Percentiles rank a stretch among this genome's conserved stretches.
These are phyloP conservation scores for Sitta carolinensis DNA, from an alignment of 2,797 vertebrate species.

Conservation along the genomic window DNA sequence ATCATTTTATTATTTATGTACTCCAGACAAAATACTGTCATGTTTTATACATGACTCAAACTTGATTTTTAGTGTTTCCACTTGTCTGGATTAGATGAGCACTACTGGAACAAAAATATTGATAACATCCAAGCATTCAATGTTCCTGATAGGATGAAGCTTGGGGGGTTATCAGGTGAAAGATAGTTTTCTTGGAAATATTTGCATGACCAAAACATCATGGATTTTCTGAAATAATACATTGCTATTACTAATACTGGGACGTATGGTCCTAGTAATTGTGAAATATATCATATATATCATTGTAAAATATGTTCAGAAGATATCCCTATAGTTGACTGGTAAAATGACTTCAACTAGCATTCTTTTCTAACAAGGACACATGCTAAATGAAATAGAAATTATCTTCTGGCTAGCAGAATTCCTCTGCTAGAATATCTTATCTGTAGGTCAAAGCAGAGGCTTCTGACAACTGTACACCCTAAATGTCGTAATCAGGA, in stretches of 20 bases:
- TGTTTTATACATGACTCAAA: background rate
- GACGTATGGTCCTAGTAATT: background rate
- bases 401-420: background rate
- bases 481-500: background rate
- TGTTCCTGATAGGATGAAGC: background rate
- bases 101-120: background rate
- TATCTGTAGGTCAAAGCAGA: background rate
- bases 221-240: background rate
- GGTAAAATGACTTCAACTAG: background rate
- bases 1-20: background rate
- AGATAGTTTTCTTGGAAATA: background rate
- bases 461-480: background rate
- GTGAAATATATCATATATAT: too few relatives aligned
- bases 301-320: background rate
- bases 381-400: background rate
- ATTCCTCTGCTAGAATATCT: background rate
- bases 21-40: background rate
- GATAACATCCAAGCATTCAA: background rate
- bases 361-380: background rate
- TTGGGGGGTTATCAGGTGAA: background rate
- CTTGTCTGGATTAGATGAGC: background rate
- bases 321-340: background rate
- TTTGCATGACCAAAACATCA: background rate
- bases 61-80: background rate
- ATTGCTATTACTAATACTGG: background rate